These are phyloP conservation scores for Rhagophthalmus giganteus DNA, from an alignment of 2,888 invertebrate species.

Conservation along the genomic window DNA sequence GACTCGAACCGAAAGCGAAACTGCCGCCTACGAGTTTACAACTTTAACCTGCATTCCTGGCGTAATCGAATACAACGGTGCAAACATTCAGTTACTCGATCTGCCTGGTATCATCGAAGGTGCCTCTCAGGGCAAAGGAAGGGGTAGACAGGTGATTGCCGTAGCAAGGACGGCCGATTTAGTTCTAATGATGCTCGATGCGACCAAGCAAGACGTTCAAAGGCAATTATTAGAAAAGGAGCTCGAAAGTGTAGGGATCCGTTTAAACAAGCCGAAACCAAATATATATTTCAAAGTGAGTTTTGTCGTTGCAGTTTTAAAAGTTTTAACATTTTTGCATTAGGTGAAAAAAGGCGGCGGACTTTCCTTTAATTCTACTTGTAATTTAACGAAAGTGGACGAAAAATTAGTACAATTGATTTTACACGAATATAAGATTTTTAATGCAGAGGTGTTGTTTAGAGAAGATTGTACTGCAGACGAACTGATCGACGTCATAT, in stretches of 20 bases:
- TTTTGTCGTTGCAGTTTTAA: slow-evolving; percentile 1
- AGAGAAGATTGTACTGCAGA: slow-evolving; percentile 95
- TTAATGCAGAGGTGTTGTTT: slow-evolving; percentile 93
- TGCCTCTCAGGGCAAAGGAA: slow-evolving; percentile 75
- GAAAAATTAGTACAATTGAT: slow-evolving; percentile 98
- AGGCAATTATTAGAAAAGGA: slow-evolving; percentile 88
- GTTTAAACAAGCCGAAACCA: slow-evolving; percentile 92
- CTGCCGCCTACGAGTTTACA: slow-evolving; percentile 98
- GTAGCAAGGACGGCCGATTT: slow-evolving; percentile 98
- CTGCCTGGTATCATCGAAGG: slow-evolving; percentile 99
- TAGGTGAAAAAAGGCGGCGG: slow-evolving; percentile 95
- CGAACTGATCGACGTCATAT: slow-evolving; percentile 97
- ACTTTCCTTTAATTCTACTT: slow-evolving; percentile 94
- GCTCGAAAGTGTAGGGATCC: slow-evolving; percentile 95
- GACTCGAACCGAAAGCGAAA: slow-evolving; percentile 95
- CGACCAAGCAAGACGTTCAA: slow-evolving; percentile 97
- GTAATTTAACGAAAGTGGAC: slow-evolving; percentile 87
- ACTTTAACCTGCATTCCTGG: slow-evolving; percentile 99
- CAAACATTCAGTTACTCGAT: slow-evolving; percentile 97
- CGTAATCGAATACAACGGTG: slow-evolving; percentile 97
- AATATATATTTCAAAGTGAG: slow-evolving; percentile 96
- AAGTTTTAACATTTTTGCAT: no score
- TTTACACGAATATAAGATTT: slow-evolving; percentile 97
- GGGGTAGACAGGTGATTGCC: slow-evolving; percentile 78
- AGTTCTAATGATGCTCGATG: slow-evolving; percentile 99